phyloP scores from a whole-genome alignment of 2,888 invertebrate genomes.

The Callimorpha dominula region DNA sequence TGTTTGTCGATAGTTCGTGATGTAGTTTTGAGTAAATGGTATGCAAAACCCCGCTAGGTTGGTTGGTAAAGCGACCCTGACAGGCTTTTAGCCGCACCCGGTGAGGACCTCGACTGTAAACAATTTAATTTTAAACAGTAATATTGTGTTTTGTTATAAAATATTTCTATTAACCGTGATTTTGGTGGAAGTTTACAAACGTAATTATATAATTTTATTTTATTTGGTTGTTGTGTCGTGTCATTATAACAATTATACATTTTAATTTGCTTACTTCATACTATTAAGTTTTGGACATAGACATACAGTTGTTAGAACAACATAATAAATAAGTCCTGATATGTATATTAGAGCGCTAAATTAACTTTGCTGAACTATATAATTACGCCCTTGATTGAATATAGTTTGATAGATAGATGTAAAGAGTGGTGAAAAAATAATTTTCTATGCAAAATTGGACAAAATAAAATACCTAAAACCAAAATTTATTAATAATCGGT shows the following conservation, averaged over 20 bases:
- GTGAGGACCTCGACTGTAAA: slow-evolving; percentile 31
- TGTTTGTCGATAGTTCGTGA: slow-evolving; percentile 37
- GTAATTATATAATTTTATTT: slow-evolving; percentile 20
- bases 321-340: no score
- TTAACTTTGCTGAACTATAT: not conserved
- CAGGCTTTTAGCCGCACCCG: slow-evolving; percentile 62
- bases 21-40: slow-evolving; percentile 44
- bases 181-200: slow-evolving; percentile 22
- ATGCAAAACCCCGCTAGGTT: slow-evolving; percentile 42
- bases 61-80: slow-evolving; percentile 55
- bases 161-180: slow-evolving; percentile 39
- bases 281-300: no score
- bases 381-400: no score
- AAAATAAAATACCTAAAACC: no score
- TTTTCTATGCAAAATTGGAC: no score
- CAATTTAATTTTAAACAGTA: slow-evolving; percentile 44
- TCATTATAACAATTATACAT: not conserved
- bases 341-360: not conserved
- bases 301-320: no score
- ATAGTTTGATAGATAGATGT: no score
- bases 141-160: slow-evolving; percentile 35
- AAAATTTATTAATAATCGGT: no score
- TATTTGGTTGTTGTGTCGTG: slow-evolving; percentile 7
- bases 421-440: no score
- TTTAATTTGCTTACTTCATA: not conserved